These are phyloP conservation scores for Ectropis grisescens DNA, from an alignment of 1,140 invertebrate species.

Conservation along the genomic window DNA sequence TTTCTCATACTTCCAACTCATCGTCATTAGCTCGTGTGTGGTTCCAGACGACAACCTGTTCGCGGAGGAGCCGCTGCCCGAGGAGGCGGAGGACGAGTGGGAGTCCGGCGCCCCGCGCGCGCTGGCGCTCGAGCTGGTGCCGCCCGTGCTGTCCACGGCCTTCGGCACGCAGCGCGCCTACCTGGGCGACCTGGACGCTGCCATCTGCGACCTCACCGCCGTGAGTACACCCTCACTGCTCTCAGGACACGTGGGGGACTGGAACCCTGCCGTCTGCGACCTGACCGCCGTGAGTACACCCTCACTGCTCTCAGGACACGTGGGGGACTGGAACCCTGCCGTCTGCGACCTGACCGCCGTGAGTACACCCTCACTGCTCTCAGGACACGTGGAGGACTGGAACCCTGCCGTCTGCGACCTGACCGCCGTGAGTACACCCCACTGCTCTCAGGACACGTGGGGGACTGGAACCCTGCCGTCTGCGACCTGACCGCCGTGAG, in stretches of 20 bases:
- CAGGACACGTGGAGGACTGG: slow-evolving; percentile 31
- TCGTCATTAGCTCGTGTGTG: too few relatives aligned
- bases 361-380: too few relatives aligned
- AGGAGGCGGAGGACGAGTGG: slow-evolving; percentile 29
- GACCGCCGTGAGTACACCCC: slow-evolving; percentile 22
- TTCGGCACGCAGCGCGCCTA: slow-evolving; percentile 25
- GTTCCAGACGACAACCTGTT: slow-evolving; percentile 34
- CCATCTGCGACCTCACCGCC: slow-evolving; percentile 37
- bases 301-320: too few relatives aligned
- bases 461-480: too few relatives aligned
- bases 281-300: too few relatives aligned
- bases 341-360: too few relatives aligned
- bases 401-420: slow-evolving; percentile 42
- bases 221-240: slow-evolving; percentile 15
- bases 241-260: too few relatives aligned
- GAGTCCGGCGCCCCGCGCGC: slow-evolving; percentile 5
- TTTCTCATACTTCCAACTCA: too few relatives aligned
- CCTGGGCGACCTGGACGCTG: slow-evolving; percentile 35
- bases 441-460: too few relatives aligned
- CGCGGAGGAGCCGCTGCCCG: slow-evolving; percentile 20
- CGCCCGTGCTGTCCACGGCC: slow-evolving; percentile 29
- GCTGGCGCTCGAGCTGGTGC: slow-evolving; percentile 20
- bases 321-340: too few relatives aligned
- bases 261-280: too few relatives aligned
- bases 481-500: too few relatives aligned